Conservation (phyloP, 2,888 invertebrate species). For the Drosophila engyochracea region DNA sequence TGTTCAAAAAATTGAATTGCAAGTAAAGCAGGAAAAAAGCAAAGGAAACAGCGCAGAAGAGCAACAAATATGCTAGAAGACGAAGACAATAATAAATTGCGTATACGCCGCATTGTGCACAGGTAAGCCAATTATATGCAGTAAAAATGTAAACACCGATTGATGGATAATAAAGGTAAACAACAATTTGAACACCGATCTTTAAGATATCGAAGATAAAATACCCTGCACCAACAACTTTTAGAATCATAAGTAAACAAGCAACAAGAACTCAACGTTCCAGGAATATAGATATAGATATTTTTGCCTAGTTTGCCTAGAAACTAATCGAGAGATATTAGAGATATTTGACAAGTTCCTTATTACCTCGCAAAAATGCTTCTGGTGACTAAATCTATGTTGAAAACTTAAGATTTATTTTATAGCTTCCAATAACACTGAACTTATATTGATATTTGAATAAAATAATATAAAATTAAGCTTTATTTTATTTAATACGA, state of each 20-base stretch:
- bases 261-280: no score
- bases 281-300: background rate
- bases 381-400: background rate
- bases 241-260: no score
- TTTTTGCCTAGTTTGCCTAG: background rate
- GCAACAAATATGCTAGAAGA: conserved; percentile 10
- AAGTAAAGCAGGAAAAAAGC: conserved; percentile 39
- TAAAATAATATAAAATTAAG: background rate
- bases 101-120: conserved; percentile 64
- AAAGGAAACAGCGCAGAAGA: conserved; percentile 21
- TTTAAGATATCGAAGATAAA: no score
- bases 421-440: background rate
- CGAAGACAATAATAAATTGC: conserved; percentile 54
- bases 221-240: background rate
- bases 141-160: background rate
- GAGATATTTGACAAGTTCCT: background rate
- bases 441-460: background rate
- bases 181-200: background rate
- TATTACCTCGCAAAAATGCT: fast-evolving
- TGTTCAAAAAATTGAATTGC: conserved; percentile 74
- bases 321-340: background rate
- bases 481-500: background rate
- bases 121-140: conserved; percentile 36
- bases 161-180: conserved; percentile 9
- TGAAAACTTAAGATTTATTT: background rate